These are phyloP conservation scores for Calyptommatus sinebrachiatus DNA, from an alignment of 2,113 vertebrate species.

Conservation along the genomic window DNA sequence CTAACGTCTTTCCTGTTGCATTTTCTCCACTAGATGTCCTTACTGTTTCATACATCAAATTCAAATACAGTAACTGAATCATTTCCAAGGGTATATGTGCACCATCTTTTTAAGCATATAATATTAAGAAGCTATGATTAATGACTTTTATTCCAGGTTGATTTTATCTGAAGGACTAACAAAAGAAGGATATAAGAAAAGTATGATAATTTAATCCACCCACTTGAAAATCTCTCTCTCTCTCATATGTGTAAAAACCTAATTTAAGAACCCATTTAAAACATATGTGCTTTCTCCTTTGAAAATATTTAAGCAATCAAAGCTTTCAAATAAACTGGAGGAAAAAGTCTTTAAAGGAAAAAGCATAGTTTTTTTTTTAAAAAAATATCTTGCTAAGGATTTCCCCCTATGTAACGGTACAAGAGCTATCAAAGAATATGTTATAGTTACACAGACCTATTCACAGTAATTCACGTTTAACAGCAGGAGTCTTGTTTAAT, in stretches of 20 bases:
- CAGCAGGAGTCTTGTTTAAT: conserved; percentile 68
- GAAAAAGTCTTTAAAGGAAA: conserved; percentile 56
- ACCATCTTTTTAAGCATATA: conserved; percentile 57
- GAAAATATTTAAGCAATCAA: conserved; percentile 62
- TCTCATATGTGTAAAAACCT: conserved; percentile 32
- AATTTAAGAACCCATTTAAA: conserved; percentile 62
- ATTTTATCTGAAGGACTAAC: conserved; percentile 63
- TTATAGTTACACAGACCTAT: conserved; percentile 55
- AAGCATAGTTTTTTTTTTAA: conserved; percentile 63
- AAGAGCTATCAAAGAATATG: conserved; percentile 59
- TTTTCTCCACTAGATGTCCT: conserved; percentile 78
- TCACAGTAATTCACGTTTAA: conserved; percentile 56
- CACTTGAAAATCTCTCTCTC: conserved; percentile 28
- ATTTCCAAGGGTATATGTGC: conserved; percentile 2
- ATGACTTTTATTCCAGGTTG: conserved; percentile 55
- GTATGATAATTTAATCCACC: conserved; percentile 57
- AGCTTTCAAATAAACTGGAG: conserved; percentile 57
- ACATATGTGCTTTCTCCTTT: conserved; percentile 57
- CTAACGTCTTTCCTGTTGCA: conserved; percentile 8
- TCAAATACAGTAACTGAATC: conserved; percentile 2
- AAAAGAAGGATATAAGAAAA: conserved; percentile 55
- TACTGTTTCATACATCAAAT: conserved; percentile 54
- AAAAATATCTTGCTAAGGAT: conserved; percentile 30
- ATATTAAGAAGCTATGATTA: conserved; percentile 59
- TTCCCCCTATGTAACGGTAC: conserved; percentile 39